Percentiles rank a stretch among this genome's conserved stretches.
phyloP scores from a whole-genome alignment of 2,888 invertebrate species.

The Vanessa cardui region DNA sequence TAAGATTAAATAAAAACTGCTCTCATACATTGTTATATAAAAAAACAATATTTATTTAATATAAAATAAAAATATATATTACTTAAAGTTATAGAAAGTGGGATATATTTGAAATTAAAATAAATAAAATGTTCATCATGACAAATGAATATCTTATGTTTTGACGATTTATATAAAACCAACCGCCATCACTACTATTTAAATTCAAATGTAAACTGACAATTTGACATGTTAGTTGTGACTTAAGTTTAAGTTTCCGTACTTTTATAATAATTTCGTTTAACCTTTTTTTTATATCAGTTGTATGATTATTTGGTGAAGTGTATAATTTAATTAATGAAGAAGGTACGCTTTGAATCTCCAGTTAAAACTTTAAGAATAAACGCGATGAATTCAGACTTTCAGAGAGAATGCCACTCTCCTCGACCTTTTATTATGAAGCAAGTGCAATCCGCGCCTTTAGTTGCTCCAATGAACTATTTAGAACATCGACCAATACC shows the following conservation, averaged over 20 bases:
- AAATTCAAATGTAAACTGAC: conserved; percentile 3
- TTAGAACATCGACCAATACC: conserved; percentile 46
- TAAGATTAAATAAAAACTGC: background rate
- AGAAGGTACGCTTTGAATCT: conserved; percentile 74
- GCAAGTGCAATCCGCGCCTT: conserved; percentile 47
- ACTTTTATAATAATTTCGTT: background rate
- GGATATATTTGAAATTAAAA: no score
- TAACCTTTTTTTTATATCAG: background rate
- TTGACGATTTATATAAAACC: background rate
- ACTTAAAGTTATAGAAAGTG: no score
- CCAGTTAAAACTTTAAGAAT: conserved; percentile 48
- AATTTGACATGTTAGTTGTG: background rate
- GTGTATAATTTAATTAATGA: conserved; percentile 52
- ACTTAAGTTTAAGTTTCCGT: background rate
- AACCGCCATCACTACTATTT: background rate
- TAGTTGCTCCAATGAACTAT: conserved; percentile 41
- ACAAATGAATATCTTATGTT: no score
- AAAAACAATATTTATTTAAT: no score
- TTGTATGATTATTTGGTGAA: background rate
- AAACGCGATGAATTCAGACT: conserved; percentile 56
- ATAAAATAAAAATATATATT: no score
- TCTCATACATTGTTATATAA: no score
- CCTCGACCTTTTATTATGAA: conserved; percentile 67
- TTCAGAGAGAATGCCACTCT: conserved; percentile 64
- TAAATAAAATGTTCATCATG: background rate